Evolutionary conservation across 1,140 invertebrate species (phyloP).

Genomic region (Drosophila trapezifrons): DNA sequence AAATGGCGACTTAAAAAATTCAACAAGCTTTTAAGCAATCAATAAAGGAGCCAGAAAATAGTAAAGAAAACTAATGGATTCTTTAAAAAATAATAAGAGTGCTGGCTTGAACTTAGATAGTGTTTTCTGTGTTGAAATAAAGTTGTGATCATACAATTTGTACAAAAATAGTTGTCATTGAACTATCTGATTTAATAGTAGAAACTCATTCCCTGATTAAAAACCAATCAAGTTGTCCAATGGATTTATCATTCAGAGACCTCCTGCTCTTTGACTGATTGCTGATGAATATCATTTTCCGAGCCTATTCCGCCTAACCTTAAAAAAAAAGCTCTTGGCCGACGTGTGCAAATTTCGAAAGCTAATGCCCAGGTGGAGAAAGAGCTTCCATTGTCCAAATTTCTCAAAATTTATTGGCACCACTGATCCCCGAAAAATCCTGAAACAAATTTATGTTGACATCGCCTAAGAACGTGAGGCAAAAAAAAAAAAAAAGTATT

Average conservation of each 20-base stretch:
- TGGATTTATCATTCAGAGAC: neutral
- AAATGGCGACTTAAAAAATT: no score
- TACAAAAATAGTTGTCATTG: no score
- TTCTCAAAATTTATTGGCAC: neutral
- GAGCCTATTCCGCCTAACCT: conserved; percentile 34
- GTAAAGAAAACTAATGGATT: neutral
- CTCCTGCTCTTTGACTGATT: conserved; percentile 29
- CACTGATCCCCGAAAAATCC: conserved; percentile 18
- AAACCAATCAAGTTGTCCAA: conserved; percentile 12
- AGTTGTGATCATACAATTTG: neutral
- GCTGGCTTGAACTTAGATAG: neutral
- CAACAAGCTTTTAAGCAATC: no score
- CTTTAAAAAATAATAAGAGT: neutral
- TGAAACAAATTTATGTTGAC: conserved; percentile 32
- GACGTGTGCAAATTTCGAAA: conserved; percentile 13
- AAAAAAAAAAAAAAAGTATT: conserved; percentile 38
- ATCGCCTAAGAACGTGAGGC: conserved; percentile 21
- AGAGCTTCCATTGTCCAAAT: conserved; percentile 6
- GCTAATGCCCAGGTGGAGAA: conserved; percentile 1
- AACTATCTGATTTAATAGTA: no score
- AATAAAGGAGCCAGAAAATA: no score
- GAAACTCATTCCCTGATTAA: conserved; percentile 19
- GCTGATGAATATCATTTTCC: conserved; percentile 9
- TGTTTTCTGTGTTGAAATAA: conserved; percentile 1
- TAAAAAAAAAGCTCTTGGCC: conserved; percentile 19